Base-by-base conservation (phyloP, 2,888 invertebrate species). In the Agrochola lota region DNA sequence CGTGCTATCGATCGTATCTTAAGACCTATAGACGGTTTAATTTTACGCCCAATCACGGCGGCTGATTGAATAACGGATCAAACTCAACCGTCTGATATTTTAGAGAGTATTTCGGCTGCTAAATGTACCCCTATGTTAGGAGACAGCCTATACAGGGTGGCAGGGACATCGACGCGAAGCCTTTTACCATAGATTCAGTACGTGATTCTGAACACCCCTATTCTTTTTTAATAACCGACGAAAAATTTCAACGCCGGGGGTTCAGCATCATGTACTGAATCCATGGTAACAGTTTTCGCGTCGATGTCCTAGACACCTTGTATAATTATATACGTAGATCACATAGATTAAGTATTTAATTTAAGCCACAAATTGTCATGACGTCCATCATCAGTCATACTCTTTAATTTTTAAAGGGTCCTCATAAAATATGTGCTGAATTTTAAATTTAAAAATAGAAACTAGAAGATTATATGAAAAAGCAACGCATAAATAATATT, bases 31-130 rank as follows among this genome's bases (percentile, higher is more conserved):
- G 62, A 62, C 57, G 55, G 64, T 83, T 62, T 83, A 43, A 86
- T 83, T 84, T 78, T 49, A 86, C 84, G 74, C 78, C 52, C 66
- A 78, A 78, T 70, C 57, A 59, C 66, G 30, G 20, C 3, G 52
- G 49, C 17, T 69, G 74, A 83, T 86, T 63, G 55, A 71, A 71
- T 77, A 71, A 67, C 46, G 30, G 66, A 78, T 86, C 55, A 66
- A 67, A 78, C 20, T 59, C 30, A 55, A 52, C 60, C 55, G 3
- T 15, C 43, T 60, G 35, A 63, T 64, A 62, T 43, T 67, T 57
- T 55, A 9, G 26, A 43, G 15, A 12, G 20, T 26, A n/a, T 30
- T 26, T 5, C 23, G 15, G 35, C 30, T 55, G 79, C 46, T 40
- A 20, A 57, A 49, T 15, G 2, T 52, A 59, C 15, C 20, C 5